Evolutionary conservation across 2,113 vertebrate species (phyloP), one percentile per base, ranked within the genome.

Genomic region (Cyrtonyx montezumae): DNA sequence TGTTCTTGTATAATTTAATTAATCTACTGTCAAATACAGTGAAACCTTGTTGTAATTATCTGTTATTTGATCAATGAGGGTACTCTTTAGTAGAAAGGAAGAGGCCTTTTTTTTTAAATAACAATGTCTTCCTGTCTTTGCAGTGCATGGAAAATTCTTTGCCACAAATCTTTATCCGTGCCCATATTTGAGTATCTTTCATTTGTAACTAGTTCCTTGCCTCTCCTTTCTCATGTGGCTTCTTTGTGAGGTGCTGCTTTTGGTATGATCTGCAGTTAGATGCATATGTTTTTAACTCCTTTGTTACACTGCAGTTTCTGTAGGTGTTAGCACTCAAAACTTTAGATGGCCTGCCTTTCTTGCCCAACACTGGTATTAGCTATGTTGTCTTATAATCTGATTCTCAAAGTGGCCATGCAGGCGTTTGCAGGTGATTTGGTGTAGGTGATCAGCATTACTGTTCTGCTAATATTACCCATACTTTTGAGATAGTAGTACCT

Each of bases 1-100:
- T 88, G 61, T 78, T 90, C 42, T 74, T 80, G 43, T 75, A 42
- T 86, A 81, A 87, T 92, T 90, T 78, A 91, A 79, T 91, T 77
- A 91, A 67, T 42, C 36, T 30, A 8, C 51, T 91, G 56, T 81
- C 76, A 88, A 45, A 65, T 75, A 19, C 46, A 40, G 71, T 67
- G 75, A 17, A 92, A 69, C 45, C 18, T 79, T 91, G 11, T 56
- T 76, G 26, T 79, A 51, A 20, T 77, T 93, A 63, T 79, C 68
- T 68, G 21, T 85, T 87, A 20, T 61, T 70, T 75, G 36, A 79
- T 80, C 61, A 78, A 28, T 59, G 40, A 65, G 20, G 19, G 12
- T 26, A 42, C 63, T 80, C 11, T 46, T 69, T 15, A 68, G 18
- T 51, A 68, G 66, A 71, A 67, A 42, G 53, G 55, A 66, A 58